Conservation (phyloP, 2,797 vertebrate species). For the Smutsia gigantea region DNA sequence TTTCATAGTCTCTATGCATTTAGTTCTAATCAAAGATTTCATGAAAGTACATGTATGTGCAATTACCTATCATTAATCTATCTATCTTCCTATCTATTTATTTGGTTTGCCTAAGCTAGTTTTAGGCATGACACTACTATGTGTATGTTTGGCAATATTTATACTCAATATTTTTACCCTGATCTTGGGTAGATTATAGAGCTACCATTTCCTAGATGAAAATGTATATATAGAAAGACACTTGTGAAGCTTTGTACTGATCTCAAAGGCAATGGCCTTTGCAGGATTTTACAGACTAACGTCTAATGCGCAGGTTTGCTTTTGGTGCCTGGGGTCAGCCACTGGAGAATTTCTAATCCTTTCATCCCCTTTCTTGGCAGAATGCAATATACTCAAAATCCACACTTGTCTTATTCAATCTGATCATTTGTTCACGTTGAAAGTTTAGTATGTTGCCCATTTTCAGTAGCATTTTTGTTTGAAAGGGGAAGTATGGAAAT, state of each 20-base stretch:
- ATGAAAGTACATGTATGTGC: background rate
- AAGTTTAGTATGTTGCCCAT: background rate
- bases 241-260: background rate
- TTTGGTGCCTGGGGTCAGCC: background rate
- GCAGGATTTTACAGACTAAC: background rate
- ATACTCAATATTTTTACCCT: background rate
- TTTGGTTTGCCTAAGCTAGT: background rate
- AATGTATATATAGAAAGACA: background rate
- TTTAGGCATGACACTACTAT: background rate
- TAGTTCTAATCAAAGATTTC: slow-evolving; percentile 5
- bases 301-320: background rate
- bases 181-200: background rate
- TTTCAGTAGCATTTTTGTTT: slow-evolving; percentile 41
- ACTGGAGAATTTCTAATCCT: background rate
- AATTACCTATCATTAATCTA: background rate
- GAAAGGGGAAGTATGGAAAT: background rate
- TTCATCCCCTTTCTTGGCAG: background rate
- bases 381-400: background rate
- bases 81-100: background rate
- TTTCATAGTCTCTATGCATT: slow-evolving; percentile 28
- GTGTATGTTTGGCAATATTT: background rate
- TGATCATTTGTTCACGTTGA: background rate
- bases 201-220: background rate
- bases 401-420: background rate
- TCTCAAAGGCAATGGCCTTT: slow-evolving; percentile 22